Base-by-base conservation (phyloP, 2,113 vertebrate species). In the Chrysemys picta region DNA sequence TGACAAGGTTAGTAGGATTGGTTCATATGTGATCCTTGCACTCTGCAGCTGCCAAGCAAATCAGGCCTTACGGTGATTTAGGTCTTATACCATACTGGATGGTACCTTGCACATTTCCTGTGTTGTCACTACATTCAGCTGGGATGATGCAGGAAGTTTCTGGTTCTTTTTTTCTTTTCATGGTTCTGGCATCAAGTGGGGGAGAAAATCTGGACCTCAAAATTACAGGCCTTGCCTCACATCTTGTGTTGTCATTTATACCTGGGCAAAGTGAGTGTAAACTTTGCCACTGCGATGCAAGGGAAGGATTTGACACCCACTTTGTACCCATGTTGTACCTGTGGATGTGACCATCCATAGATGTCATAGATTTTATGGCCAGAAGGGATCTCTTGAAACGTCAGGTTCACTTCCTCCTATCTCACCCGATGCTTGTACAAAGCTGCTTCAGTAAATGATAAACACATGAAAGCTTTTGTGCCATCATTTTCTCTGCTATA, bases 311-410 rank as follows among this genome's bases (percentile, higher is more conserved):
- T 65, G 59, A 65, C 95, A 87, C 42, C 2, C 4, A 6, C 87
- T 50, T 11, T 49, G 0, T 4, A 27, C 0, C 1, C 88, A 94
- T 93, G 85, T n/a, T 6, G 2, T 59, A 95, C 96, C 27, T 0
- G 0, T 49, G 59, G 80, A 35, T 6, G 72, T 84, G 62, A 91
- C 69, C 1, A 7, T 56, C 80, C 1, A 7, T 62, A 79, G 56
- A 29, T 42, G 1, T 79, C 50, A 29, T 21, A 2, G 3, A 0
- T 49, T 38, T 82, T 50, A 69, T 0, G 0, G 59, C 83, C 89
- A 35, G 81, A 62, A 90, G 75, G 86, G 24, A 35, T 88, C 22
- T 1, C 0, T 54, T 0, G 0, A 10, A 47, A 84, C 1, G 5
- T 38, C 81, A n/a, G 8, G 27, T 5, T 53, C 83, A 22, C 76